Percentiles rank a stretch among this genome's conserved stretches.
phyloP scores from a whole-genome alignment of 2,888 invertebrate species.

The Stenoptilia bipunctidactyla region DNA sequence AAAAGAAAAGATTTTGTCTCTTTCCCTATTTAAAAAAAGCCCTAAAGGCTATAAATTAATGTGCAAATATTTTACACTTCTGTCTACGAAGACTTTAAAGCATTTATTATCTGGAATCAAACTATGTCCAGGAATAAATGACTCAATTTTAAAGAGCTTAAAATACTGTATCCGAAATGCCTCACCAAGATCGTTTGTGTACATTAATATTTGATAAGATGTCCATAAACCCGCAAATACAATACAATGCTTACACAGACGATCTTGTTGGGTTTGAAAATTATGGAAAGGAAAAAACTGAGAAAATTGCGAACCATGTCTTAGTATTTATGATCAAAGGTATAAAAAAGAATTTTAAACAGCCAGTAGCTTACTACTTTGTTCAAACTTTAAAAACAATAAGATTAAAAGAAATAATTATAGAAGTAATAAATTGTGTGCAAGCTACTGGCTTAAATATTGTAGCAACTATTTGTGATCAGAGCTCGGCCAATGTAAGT shows the following conservation, averaged over 20 bases:
- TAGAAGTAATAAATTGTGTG: not conserved
- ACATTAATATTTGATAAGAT: not conserved
- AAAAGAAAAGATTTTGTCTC: conserved; percentile 8
- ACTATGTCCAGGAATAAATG: not conserved
- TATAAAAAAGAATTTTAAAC: not conserved
- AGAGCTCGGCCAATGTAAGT: not conserved
- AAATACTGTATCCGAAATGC: not conserved
- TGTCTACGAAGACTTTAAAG: conserved; percentile 6
- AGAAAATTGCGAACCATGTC: not conserved
- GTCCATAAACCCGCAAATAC: not conserved
- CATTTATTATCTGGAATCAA: not conserved
- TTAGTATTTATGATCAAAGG: not conserved
- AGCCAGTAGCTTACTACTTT: too few relatives aligned
- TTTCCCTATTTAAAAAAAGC: conserved; percentile 9
- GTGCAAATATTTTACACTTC: conserved; percentile 7
- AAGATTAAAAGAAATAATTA: not conserved
- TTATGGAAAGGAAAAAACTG: not conserved
- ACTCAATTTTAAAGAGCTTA: not conserved
- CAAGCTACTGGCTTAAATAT: not conserved
- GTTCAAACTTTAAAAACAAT: not conserved
- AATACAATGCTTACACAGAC: not conserved
- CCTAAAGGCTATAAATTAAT: conserved; percentile 8
- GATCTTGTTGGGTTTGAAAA: not conserved
- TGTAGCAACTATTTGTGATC: not conserved
- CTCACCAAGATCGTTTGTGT: not conserved